These are phyloP conservation scores for Panagrolaimus sp. DNA, from an alignment of 1,140 invertebrate genomes.

Conservation along the genomic window DNA sequence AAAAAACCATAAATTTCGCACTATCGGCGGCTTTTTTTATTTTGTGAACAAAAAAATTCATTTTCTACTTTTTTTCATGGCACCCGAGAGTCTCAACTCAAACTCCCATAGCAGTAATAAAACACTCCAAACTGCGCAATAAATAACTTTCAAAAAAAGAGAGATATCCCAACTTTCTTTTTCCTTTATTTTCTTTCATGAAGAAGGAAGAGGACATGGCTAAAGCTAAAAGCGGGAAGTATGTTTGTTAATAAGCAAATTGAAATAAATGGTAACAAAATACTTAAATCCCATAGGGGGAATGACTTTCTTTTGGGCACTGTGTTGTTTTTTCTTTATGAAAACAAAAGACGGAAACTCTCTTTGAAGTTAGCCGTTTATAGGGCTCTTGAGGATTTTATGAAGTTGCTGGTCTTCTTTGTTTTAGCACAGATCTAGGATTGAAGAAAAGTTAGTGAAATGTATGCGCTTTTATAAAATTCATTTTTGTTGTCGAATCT, in stretches of 20 bases:
- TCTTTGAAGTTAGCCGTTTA: conserved; percentile 14
- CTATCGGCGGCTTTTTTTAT: too few relatives aligned
- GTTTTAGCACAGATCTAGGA: too few relatives aligned
- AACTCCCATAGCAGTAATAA: conserved; percentile 12
- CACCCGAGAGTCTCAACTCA: background rate
- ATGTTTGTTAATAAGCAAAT: conserved; percentile 12
- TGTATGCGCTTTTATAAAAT: too few relatives aligned
- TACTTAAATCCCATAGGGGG: background rate
- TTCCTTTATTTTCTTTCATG: too few relatives aligned
- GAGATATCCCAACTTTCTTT: too few relatives aligned
- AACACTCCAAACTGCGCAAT: conserved; percentile 15
- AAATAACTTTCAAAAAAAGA: background rate
- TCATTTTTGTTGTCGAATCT: too few relatives aligned
- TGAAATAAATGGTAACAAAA: background rate
- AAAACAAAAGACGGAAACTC: too few relatives aligned
- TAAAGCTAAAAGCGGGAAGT: background rate
- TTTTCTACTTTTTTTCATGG: background rate
- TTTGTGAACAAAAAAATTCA: conserved; percentile 8
- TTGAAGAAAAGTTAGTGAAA: too few relatives aligned
- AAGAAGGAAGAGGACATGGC: too few relatives aligned
- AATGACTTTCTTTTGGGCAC: too few relatives aligned
- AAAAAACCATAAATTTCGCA: too few relatives aligned
- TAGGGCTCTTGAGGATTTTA: conserved; percentile 3
- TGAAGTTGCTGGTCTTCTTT: background rate
- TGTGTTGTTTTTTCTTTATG: background rate